phyloP scores from a whole-genome alignment of 2,888 invertebrate species.

The Caenorhabditis afra region DNA sequence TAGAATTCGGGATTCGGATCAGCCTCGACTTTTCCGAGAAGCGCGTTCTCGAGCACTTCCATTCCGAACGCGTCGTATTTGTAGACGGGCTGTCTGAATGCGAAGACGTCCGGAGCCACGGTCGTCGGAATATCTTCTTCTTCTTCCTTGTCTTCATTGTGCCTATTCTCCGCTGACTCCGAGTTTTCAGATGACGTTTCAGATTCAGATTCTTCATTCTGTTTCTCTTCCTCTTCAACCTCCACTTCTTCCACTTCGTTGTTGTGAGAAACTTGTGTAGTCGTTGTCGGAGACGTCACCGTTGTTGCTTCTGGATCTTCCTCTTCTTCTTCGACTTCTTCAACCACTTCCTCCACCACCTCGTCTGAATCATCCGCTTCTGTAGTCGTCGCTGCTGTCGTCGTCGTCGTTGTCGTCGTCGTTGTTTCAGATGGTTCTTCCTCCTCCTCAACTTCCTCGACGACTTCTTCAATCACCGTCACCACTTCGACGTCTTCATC shows the following conservation, averaged over 20 bases:
- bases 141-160: background rate
- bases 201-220: constrained; percentile 1
- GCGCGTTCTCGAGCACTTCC: constrained; percentile 57
- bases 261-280: background rate
- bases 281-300: background rate
- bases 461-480: constrained; percentile 12
- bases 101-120: constrained; percentile 25
- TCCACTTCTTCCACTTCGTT: background rate
- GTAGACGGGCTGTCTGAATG: constrained; percentile 58
- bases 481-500: constrained; percentile 22
- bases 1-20: constrained; percentile 63
- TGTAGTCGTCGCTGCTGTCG: constrained; percentile 6
- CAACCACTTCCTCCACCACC: constrained; percentile 12
- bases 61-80: constrained; percentile 60
- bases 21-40: constrained; percentile 63
- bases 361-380: background rate
- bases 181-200: background rate
- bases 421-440: constrained; percentile 7
- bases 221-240: background rate
- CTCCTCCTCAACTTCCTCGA: constrained; percentile 7
- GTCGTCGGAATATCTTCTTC: constrained; percentile 1
- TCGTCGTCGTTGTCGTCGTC: background rate
- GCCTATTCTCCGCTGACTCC: background rate
- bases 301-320: constrained; percentile 17
- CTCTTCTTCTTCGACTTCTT: constrained; percentile 20